Percentiles rank a stretch among this genome's conserved stretches.
phyloP scores from a whole-genome alignment of 2,888 invertebrate species.

The Polydrusus pterygomalis region DNA sequence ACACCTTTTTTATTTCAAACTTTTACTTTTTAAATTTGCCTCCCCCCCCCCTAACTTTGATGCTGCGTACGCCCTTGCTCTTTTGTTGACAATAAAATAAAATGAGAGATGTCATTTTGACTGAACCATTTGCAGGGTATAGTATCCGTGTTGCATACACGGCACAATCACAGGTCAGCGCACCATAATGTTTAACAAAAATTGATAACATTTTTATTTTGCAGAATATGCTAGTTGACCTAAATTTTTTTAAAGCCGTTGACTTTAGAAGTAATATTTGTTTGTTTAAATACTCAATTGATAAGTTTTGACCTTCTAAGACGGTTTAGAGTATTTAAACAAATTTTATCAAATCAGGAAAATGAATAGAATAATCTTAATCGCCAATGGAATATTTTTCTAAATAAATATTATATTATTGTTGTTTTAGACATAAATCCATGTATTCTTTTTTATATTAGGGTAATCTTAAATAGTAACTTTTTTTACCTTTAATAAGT shows the following conservation, averaged over 20 bases:
- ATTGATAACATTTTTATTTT: conserved; percentile 7
- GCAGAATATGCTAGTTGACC: conserved; percentile 7
- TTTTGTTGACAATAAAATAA: too few relatives aligned
- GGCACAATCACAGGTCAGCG: neutral
- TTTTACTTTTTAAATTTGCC: too few relatives aligned
- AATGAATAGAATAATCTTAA: conserved; percentile 13
- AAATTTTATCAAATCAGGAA: conserved; percentile 21
- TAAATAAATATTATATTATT: neutral
- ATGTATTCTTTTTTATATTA: too few relatives aligned
- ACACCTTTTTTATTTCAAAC: too few relatives aligned
- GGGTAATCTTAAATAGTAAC: too few relatives aligned
- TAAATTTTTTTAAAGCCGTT: conserved; percentile 5
- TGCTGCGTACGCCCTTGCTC: too few relatives aligned
- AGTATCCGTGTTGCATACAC: too few relatives aligned
- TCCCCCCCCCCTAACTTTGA: too few relatives aligned
- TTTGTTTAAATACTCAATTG: neutral
- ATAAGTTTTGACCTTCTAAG: conserved; percentile 17
- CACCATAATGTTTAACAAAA: neutral
- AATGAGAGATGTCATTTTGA: too few relatives aligned
- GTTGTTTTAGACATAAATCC: too few relatives aligned
- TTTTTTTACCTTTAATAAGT: too few relatives aligned
- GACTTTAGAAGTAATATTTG: conserved; percentile 11
- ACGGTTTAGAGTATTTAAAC: neutral
- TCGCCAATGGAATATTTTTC: conserved; percentile 25
- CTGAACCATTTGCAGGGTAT: too few relatives aligned